These are phyloP conservation scores for Zosterops japonicus DNA, from an alignment of 2,113 vertebrate genomes.

Conservation along the genomic window DNA sequence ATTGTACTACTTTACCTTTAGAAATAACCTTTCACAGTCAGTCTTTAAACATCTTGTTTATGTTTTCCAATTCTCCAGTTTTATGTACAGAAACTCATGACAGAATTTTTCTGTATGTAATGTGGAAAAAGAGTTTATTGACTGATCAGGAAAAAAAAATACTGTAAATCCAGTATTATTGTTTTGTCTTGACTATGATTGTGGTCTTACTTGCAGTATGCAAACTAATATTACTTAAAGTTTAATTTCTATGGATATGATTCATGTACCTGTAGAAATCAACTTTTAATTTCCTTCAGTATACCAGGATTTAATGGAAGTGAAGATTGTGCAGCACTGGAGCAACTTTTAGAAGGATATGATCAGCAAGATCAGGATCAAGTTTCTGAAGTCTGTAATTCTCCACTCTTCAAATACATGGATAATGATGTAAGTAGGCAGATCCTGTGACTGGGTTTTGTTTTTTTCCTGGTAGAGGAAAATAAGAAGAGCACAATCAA, in stretches of 20 bases:
- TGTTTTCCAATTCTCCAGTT: background rate
- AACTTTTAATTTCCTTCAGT: conserved; percentile 66
- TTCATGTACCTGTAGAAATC: background rate
- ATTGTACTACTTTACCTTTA: background rate
- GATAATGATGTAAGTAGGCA: conserved; percentile 93
- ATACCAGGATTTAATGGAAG: conserved; percentile 94
- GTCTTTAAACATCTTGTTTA: background rate
- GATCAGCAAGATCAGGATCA: conserved; percentile 97
- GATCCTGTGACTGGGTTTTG: background rate
- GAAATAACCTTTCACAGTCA: background rate
- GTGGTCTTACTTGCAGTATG: background rate
- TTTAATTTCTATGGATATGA: background rate
- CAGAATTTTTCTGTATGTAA: background rate
- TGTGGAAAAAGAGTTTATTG: background rate
- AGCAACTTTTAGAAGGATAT: conserved; percentile 91
- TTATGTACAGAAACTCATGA: background rate
- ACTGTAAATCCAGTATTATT: background rate
- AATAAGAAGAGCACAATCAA: background rate
- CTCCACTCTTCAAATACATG: conserved; percentile 97
- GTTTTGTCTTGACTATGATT: background rate
- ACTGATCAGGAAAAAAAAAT: background rate
- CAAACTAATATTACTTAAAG: background rate
- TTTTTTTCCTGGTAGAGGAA: background rate
- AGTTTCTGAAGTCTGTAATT: conserved; percentile 90
- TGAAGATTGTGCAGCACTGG: conserved; percentile 89